Evolutionary conservation across 2,888 invertebrate species (phyloP), one percentile per base, ranked within the genome.

Genomic region (Arge pagana): DNA sequence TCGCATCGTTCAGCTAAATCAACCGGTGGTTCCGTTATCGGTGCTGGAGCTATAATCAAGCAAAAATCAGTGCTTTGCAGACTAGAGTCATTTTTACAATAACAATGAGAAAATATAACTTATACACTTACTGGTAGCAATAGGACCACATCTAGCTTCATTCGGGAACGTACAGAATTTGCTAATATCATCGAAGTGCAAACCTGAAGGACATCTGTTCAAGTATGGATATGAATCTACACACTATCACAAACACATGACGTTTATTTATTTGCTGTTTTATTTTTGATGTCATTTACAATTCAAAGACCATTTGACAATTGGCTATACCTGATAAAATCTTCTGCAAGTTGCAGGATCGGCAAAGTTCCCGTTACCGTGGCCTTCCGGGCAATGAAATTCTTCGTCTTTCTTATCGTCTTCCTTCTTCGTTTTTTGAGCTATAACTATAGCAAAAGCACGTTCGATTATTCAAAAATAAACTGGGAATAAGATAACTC

Each of bases 161-260:
- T 83, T 85, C 79, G 92, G 90, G 77, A 94, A 94, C 2, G 93
- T 95, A 75, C 94, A 95, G 70, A 83, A 90, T 78, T 94, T 94
- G 78, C 86, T 88, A 67, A 91, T 85, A 70, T 94, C 94, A 74
- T 95, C 94, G 72, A 94, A 95, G 77, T 89, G 90, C 42, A 95
- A 81, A 51, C 92, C 91, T 2, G 93, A 91, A 8, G 94, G 95
- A 76, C 94, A 95, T 70, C 91, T 84, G 77, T 91, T 93, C 67
- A 89, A 65, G 74, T 94, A 94, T 1, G 94, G 92, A 71, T 83
- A 91, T 54, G 90, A 90, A 78, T 93, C 93, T 48, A 93, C 93
- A 75, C 94, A 95, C 92, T 93, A 77, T 62, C 79, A 80, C 61
- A 68, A 66, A 59, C 61, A 63, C 4, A 48, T 48, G 31, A 40